A percentile compares a stretch with the other conserved stretches of the same genome.
These are phyloP conservation scores for Dendrophyllia cribrosa DNA, from an alignment of 64 coral and sea anemone genomes.

Conservation along the genomic window DNA sequence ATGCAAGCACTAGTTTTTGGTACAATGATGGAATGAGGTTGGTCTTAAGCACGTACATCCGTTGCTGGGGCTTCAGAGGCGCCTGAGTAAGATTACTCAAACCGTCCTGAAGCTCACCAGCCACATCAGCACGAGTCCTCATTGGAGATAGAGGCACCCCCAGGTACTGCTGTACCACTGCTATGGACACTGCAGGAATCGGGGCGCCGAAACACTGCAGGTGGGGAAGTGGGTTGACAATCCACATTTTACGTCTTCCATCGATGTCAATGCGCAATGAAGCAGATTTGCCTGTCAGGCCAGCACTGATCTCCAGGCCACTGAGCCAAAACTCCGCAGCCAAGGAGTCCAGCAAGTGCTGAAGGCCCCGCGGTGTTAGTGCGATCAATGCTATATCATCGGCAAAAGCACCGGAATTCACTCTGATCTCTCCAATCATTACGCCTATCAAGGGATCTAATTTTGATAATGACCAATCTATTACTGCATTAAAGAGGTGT, in stretches of 20 bases:
- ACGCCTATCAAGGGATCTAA: neutral
- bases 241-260: neutral
- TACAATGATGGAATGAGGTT: neutral
- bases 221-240: neutral
- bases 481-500: neutral
- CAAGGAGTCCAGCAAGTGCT: neutral
- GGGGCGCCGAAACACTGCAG: neutral
- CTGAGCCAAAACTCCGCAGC: neutral
- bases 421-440: neutral
- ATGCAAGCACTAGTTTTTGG: neutral
- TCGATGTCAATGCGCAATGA: neutral
- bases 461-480: neutral
- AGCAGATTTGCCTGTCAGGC: neutral
- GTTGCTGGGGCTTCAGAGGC: neutral
- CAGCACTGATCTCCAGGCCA: constrained; percentile 9
- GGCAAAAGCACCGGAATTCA: constrained; percentile 14
- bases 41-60: neutral
- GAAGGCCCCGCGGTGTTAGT: neutral
- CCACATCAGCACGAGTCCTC: neutral
- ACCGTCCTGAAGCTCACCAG: neutral
- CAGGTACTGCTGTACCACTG: neutral
- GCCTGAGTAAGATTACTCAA: neutral
- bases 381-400: constrained; percentile 18
- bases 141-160: neutral
- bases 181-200: neutral